These are phyloP conservation scores for Ailuropoda melanoleuca DNA, from an alignment of 2,113 vertebrate species.

Conservation along the genomic window DNA sequence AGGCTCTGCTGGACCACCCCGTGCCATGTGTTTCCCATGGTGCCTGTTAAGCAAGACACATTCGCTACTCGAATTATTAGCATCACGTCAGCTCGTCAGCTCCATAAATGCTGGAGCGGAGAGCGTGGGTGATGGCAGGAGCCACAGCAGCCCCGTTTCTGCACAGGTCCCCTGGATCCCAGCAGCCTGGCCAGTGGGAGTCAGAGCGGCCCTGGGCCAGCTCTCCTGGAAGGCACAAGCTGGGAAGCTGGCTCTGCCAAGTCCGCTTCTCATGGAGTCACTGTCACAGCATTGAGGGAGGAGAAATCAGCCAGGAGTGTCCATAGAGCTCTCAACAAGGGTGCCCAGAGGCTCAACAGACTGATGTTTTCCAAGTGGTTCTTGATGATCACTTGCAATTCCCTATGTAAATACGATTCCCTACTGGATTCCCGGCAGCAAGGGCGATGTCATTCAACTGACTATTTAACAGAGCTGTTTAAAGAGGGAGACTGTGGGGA, in stretches of 20 bases:
- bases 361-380: neutral
- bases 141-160: neutral
- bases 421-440: neutral
- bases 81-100: rapidly evolving
- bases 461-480: slow-evolving; percentile 72
- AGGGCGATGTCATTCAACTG: neutral
- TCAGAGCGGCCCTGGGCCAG: neutral
- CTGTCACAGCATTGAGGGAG: neutral
- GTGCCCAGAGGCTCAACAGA: neutral
- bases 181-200: neutral
- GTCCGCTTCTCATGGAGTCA: neutral
- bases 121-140: neutral
- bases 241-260: neutral
- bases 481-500: slow-evolving; percentile 7
- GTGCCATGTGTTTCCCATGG: too few relatives aligned
- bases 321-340: neutral
- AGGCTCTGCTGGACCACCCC: neutral
- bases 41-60: neutral
- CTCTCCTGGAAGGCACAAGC: neutral
- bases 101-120: rapidly evolving
- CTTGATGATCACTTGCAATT: neutral
- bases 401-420: slow-evolving; percentile 44
- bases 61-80: too few relatives aligned
- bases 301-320: neutral
- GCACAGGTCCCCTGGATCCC: neutral